Evolutionary conservation across 1,140 invertebrate species (phyloP).

Genomic region (Lasioglossum albipes): DNA sequence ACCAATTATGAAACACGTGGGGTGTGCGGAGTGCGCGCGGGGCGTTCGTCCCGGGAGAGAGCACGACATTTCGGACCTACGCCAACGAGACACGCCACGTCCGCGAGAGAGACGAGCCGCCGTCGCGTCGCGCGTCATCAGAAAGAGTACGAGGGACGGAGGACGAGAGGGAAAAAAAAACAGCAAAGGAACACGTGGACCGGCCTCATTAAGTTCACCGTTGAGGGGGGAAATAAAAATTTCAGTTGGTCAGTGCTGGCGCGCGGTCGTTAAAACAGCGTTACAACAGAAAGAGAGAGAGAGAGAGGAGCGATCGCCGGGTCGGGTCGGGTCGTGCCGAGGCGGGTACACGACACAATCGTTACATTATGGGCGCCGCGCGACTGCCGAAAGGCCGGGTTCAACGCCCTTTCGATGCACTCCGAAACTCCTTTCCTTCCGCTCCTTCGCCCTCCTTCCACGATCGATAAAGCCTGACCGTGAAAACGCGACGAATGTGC

Average conservation of each 20-base stretch:
- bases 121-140: too few relatives aligned
- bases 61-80: constrained; percentile 48
- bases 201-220: constrained; percentile 23
- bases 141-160: background rate
- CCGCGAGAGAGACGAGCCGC: background rate
- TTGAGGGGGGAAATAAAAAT: constrained; percentile 42
- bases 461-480: constrained; percentile 81
- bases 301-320: background rate
- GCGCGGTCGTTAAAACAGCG: constrained; percentile 46
- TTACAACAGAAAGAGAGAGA: constrained; percentile 22
- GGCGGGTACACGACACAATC: constrained; percentile 48
- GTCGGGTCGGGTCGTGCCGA: background rate
- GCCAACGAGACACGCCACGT: constrained; percentile 17
- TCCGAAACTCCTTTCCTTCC: constrained; percentile 78
- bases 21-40: background rate
- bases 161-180: background rate
- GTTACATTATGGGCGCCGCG: constrained; percentile 65
- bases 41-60: background rate
- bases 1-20: constrained; percentile 33
- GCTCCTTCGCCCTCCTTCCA: constrained; percentile 67
- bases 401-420: constrained; percentile 79
- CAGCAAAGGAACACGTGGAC: background rate
- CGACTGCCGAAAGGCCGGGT: constrained; percentile 72
- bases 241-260: constrained; percentile 36
- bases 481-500: constrained; percentile 78